Evolutionary conservation across 2,888 invertebrate species (phyloP), one percentile per base, ranked within the genome.

Genomic region (Drosophila atroscutellata): DNA sequence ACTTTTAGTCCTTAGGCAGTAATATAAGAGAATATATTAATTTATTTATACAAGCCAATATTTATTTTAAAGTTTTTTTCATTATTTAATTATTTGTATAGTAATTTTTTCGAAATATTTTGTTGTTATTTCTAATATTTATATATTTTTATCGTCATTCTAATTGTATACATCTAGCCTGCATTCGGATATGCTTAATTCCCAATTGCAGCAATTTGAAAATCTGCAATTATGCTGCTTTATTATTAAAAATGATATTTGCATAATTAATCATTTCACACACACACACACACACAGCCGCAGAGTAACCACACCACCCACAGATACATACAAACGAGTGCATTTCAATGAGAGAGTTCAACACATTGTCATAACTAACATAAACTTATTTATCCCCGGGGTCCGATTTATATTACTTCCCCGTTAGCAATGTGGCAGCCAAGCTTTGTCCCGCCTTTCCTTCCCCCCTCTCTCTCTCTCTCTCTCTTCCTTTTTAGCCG

Each of bases 401-500:
- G 90, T 74, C 77, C 86, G 83, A 91, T 91, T 90, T 90, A 90
- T 91, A 89, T 86, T 89, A 85, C 89, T 89, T 86, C 76, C 81
- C 80, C 81, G 79, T 81, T 80, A 80, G 86, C 77, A 77, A 81
- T 66, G 77, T 72, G 68, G 57, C 69, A 66, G 67, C 34, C 54
- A n/a, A 34, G 49, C 55, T 37, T 49, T 36, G 34, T 24, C 34
- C 13, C 72, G 26, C 4, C 26, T 37, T 18, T 24, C 42, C 24
- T 15, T 30, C 24, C 28, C 24, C 18, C 2, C 32, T 8, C 49
- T 11, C 49, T 2, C 57, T 3, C 24, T n/a, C 15, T 30, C 30
- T 8, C 39, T 11, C 49, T 54, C n/a, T 15, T 3, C 5, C 13
- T 3, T 26, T 28, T 30, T 56, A 56, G 69, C 36, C 60, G 45